Percentiles rank a stretch among this genome's conserved stretches.
Evolutionary conservation across 2,113 vertebrate species (phyloP).

Genomic region (Brienomyrus longianalis): DNA sequence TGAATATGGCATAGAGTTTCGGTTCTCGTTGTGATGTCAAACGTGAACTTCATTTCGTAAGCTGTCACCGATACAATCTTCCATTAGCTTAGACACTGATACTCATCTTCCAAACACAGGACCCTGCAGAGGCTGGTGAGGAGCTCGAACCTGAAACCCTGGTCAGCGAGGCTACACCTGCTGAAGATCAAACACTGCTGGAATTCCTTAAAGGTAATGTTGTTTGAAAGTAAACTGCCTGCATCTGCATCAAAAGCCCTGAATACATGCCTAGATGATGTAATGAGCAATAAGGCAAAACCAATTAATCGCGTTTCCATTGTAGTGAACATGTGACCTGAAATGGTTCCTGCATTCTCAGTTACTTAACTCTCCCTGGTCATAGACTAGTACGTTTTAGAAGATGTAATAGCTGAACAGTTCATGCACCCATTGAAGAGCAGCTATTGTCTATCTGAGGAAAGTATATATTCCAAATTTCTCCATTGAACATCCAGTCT

Average conservation of each 20-base stretch:
- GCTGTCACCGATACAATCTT: background rate
- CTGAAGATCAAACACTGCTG: slow-evolving; percentile 49
- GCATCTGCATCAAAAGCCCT: background rate
- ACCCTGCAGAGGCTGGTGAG: background rate
- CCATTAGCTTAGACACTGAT: background rate
- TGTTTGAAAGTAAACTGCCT: background rate
- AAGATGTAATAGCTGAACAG: background rate
- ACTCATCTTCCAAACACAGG: slow-evolving; percentile 39
- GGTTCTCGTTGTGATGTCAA: background rate
- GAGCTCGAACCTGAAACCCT: slow-evolving; percentile 21
- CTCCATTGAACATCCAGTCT: background rate
- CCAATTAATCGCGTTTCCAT: background rate
- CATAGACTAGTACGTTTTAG: background rate
- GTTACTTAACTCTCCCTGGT: background rate
- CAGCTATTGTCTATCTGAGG: background rate
- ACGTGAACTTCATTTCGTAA: background rate
- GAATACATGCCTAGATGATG: background rate
- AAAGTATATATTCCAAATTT: background rate
- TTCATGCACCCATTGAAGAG: background rate
- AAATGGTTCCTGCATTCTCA: background rate
- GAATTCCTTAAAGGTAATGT: slow-evolving; percentile 78
- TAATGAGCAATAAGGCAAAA: background rate
- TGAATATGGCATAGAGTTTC: background rate
- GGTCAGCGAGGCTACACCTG: slow-evolving; percentile 30
- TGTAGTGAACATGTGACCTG: background rate